A percentile compares a stretch with the other conserved stretches of the same genome.
Conservation (phyloP, 2,888 invertebrate species). For the Thera obeliscata region DNA sequence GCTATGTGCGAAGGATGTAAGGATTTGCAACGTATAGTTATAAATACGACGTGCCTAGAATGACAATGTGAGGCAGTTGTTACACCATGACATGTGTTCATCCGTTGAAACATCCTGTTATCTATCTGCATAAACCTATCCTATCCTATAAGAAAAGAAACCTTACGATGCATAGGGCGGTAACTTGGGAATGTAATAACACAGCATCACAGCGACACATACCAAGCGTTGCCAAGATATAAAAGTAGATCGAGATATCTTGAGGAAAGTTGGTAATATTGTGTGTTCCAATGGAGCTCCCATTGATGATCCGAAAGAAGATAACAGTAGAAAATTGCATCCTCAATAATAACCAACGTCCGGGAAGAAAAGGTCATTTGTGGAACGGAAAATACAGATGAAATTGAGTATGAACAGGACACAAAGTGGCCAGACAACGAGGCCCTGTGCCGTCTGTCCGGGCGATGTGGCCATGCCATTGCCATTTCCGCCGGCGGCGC, state of each 20-base stretch:
- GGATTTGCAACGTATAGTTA: conserved; percentile 36
- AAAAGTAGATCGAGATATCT: not conserved
- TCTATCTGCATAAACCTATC: conserved; percentile 17
- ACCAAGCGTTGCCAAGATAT: not conserved
- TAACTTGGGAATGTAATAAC: not conserved
- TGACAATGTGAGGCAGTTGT: conserved; percentile 37
- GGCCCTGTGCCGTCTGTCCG: conserved; percentile 53
- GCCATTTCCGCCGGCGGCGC: conserved; percentile 80
- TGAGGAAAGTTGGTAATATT: not conserved
- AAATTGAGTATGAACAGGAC: conserved; percentile 30
- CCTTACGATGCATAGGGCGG: not conserved
- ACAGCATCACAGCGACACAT: not conserved
- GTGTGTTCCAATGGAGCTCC: not conserved
- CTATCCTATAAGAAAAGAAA: conserved; percentile 1
- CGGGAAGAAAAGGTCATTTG: conserved; percentile 26
- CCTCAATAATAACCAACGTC: conserved; percentile 25
- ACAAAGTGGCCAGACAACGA: conserved; percentile 52
- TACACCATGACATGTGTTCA: conserved; percentile 34
- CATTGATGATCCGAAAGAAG: conserved; percentile 1
- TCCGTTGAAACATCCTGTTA: conserved; percentile 38
- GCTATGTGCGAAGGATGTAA: conserved; percentile 40
- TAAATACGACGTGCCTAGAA: conserved; percentile 34
- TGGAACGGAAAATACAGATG: conserved; percentile 24
- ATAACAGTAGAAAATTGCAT: conserved; percentile 21
- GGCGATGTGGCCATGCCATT: conserved; percentile 63